Evolutionary conservation across 2,888 invertebrate genomes (phyloP).

Genomic region (Harpalus rubripes): DNA sequence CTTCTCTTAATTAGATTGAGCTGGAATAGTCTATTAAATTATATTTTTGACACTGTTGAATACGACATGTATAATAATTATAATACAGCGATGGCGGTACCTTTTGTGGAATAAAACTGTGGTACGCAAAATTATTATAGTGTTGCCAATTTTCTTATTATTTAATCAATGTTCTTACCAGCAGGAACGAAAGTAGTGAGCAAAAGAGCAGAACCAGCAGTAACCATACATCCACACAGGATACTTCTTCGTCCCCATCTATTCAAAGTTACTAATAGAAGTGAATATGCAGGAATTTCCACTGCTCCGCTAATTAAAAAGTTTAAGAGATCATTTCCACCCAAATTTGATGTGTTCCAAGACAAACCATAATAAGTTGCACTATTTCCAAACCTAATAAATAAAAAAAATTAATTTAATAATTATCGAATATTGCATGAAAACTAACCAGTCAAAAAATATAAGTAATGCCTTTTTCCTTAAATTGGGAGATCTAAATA

Average conservation of each 20-base stretch:
- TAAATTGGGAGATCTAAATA: constrained; percentile 83
- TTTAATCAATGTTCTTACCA: constrained; percentile 77
- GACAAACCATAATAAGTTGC: constrained; percentile 89
- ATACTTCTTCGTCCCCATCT: constrained; percentile 85
- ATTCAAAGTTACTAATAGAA: constrained; percentile 84
- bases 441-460: constrained; percentile 85
- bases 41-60: too few species aligned
- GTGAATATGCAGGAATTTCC: constrained; percentile 86
- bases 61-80: too few species aligned
- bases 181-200: constrained; percentile 81
- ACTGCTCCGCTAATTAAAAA: constrained; percentile 87
- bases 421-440: constrained; percentile 37
- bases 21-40: too few species aligned
- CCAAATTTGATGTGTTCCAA: constrained; percentile 86
- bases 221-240: constrained; percentile 84
- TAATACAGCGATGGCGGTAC: too few species aligned
- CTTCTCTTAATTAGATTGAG: too few species aligned
- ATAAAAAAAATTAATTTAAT: constrained; percentile 47
- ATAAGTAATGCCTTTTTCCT: constrained; percentile 83
- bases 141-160: too few species aligned
- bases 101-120: too few species aligned
- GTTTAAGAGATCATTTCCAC: constrained; percentile 86
- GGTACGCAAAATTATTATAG: too few species aligned
- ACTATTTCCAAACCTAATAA: constrained; percentile 85
- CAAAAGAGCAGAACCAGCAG: constrained; percentile 81